Conservation (phyloP, 2,113 vertebrate species). For the Addax nasomaculatus region DNA sequence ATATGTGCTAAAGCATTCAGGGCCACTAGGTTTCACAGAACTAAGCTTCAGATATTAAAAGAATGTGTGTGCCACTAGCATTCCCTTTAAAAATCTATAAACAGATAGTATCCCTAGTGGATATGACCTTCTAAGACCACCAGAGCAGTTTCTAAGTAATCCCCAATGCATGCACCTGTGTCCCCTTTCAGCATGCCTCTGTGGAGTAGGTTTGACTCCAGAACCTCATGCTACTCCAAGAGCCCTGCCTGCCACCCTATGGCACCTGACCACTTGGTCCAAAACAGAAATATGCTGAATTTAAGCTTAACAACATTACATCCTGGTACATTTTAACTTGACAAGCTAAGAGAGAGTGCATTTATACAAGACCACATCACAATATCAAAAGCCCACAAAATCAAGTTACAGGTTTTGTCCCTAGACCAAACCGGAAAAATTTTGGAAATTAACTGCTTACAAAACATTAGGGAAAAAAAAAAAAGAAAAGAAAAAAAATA, state of each 20-base stretch:
- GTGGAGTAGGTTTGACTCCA: background rate
- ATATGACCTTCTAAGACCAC: background rate
- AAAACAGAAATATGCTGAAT: slow-evolving; percentile 40
- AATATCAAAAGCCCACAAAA: slow-evolving; percentile 73
- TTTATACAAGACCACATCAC: slow-evolving; percentile 79
- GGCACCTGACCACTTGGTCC: background rate
- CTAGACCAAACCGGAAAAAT: slow-evolving; percentile 81
- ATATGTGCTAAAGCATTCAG: background rate
- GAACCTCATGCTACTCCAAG: slow-evolving; percentile 2
- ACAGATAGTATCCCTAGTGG: background rate
- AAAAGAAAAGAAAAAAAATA: slow-evolving; percentile 63
- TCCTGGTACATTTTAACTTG: slow-evolving; percentile 51
- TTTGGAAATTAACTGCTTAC: slow-evolving; percentile 83
- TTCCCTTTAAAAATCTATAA: background rate
- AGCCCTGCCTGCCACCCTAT: background rate
- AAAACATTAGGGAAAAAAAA: slow-evolving; percentile 64
- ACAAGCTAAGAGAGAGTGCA: slow-evolving; percentile 64
- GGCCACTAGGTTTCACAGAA: background rate
- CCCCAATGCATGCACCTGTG: background rate
- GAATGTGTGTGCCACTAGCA: background rate
- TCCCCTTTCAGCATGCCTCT: background rate
- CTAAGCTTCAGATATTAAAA: slow-evolving; percentile 5
- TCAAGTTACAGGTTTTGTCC: slow-evolving; percentile 80
- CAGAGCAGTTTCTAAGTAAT: background rate
- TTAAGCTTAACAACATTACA: slow-evolving; percentile 48